Base-by-base conservation (phyloP, 2,888 invertebrate species). In the Mamestra brassicae region DNA sequence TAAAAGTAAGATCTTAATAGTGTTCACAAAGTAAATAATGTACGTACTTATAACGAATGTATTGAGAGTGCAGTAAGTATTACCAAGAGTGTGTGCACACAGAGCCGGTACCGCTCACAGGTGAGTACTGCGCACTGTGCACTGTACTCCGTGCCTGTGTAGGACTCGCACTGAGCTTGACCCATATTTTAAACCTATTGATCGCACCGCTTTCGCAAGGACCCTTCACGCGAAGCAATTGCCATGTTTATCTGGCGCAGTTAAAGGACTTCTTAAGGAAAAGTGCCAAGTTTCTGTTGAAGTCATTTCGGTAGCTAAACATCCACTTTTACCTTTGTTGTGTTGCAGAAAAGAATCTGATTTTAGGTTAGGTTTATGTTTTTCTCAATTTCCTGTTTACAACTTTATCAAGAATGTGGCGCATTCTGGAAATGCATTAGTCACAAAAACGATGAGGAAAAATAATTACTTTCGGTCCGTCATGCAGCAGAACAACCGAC, bases 151-250 rank as follows among this genome's bases (percentile, higher is more conserved):
- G 50, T 66, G 69, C 69, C 64, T 34, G 70, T 67, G 71, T 85
- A 80, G 83, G 78, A 85, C 84, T 88, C 81, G 86, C 86, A 87
- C 85, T 89, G 88, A 92, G 90, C 91, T 91, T 94, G 93, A 94
- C 94, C 94, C 90, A 93, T 91, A 93, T 94, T 91, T 92, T 90
- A 92, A 90, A 91, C 71, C 88, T 91, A 93, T 93, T 87, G 93
- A 93, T 93, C 92, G 91, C 71, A 74, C 65, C 67, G 75, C 84
- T 82, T 77, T 85, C 73, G 83, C 85, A 81, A 80, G 77, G 85
- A 78, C 71, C 77, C 76, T 68, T 78, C 79, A 85, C 77, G 81
- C 81, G 72, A 54, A 86, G 81, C 87, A 79, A 81, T 85, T 81
- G 78, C 73, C 75, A 79, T 81, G 65, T 85, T 87, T 82, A 79